These are phyloP conservation scores for Chelmon rostratus DNA, from an alignment of 2,797 vertebrate genomes.

Conservation along the genomic window DNA sequence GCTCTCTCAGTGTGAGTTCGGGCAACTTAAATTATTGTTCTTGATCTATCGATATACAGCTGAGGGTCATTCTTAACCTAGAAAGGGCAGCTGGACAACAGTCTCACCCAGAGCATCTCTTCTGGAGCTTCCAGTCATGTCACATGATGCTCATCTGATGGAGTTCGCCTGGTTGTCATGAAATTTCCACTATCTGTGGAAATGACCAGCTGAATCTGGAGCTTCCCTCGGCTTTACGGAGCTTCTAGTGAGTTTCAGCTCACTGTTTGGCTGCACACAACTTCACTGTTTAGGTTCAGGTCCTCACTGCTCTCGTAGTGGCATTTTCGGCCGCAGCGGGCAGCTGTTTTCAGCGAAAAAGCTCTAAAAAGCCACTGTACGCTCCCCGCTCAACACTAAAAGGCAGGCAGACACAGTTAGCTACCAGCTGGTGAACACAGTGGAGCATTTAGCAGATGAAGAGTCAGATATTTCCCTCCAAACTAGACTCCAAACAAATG, in stretches of 20 bases:
- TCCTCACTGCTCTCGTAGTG: neutral
- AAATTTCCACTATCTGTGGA: neutral
- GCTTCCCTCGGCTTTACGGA: no score
- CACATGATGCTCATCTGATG: neutral
- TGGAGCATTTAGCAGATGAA: neutral
- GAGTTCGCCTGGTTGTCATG: neutral
- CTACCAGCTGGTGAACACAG: neutral
- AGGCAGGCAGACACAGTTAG: neutral
- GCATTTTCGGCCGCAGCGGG: neutral
- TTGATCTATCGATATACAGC: neutral
- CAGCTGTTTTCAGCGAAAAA: neutral
- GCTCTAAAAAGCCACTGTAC: neutral
- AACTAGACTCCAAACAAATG: neutral
- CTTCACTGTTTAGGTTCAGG: neutral
- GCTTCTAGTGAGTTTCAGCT: no score
- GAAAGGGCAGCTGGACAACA: neutral
- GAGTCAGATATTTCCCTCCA: neutral
- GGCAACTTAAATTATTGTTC: neutral
- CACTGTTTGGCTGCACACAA: neutral
- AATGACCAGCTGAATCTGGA: neutral
- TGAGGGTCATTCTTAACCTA: neutral
- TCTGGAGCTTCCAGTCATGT: neutral
- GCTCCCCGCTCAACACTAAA: neutral
- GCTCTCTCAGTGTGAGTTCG: slow-evolving; percentile 8
- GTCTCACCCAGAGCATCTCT: neutral